Conservation (phyloP, 2,113 vertebrate species). For the Muntiacus reevesi region DNA sequence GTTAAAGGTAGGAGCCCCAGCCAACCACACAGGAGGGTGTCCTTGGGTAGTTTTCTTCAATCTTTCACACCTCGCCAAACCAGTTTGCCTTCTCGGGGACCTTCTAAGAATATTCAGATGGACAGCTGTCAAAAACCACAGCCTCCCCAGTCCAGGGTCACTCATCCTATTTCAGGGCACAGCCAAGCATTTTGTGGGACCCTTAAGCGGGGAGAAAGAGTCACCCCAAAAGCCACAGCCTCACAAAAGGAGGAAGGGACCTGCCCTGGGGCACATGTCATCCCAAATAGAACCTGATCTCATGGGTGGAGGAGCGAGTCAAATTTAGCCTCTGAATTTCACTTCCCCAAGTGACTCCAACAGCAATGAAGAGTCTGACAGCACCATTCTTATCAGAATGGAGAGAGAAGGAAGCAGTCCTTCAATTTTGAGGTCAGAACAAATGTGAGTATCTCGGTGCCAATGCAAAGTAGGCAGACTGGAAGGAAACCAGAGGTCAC, state of each 20-base stretch:
- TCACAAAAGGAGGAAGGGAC: neutral
- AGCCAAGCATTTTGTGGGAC: too few species aligned
- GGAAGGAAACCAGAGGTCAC: neutral
- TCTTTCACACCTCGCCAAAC: neutral
- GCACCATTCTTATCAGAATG: neutral
- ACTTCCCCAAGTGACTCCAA: neutral
- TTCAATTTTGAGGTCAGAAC: neutral
- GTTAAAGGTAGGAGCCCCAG: neutral
- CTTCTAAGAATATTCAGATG: neutral
- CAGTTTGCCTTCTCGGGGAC: slow-evolving; percentile 6
- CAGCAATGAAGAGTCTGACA: neutral
- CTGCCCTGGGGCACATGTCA: accelerated
- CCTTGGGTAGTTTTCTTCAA: neutral
- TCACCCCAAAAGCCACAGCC: accelerated
- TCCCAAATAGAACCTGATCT: neutral
- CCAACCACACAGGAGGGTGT: neutral
- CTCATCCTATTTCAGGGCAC: neutral
- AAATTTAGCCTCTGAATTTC: neutral
- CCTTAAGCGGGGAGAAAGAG: neutral
- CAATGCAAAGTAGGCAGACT: neutral
- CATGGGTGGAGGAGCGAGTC: accelerated
- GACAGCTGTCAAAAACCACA: neutral
- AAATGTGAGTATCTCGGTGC: neutral
- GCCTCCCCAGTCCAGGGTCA: neutral
- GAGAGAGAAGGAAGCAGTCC: neutral